Conservation (phyloP, 2,888 invertebrate genomes). For the Gastracanthus pulcherrimus region DNA sequence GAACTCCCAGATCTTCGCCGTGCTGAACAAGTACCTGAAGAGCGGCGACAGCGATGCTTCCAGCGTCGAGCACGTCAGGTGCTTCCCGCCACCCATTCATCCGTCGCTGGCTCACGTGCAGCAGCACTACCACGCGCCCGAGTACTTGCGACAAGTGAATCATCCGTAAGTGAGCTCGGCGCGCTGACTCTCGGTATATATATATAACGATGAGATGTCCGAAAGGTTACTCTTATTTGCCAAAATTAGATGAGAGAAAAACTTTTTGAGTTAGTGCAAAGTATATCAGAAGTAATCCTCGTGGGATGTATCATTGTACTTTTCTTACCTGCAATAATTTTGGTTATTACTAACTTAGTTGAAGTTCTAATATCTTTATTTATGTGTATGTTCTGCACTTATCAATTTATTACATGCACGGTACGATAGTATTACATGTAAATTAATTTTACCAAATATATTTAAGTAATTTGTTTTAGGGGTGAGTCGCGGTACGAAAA, state of each 20-base stretch:
- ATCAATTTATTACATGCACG: constrained; percentile 25
- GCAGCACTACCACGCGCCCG: constrained; percentile 80
- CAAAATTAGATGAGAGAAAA: constrained; percentile 29
- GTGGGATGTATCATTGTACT: neutral
- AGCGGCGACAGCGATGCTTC: constrained; percentile 89
- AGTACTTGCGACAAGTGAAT: constrained; percentile 77
- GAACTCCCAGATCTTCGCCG: constrained; percentile 98
- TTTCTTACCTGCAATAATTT: constrained; percentile 52
- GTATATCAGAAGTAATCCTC: constrained; percentile 16
- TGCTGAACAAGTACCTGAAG: constrained; percentile 95
- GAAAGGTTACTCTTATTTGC: constrained; percentile 27
- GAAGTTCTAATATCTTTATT: constrained; percentile 34
- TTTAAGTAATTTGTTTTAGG: constrained; percentile 21
- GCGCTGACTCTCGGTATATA: neutral
- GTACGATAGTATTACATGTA: constrained; percentile 39
- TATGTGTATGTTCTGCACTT: constrained; percentile 31
- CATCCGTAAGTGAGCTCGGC: constrained; percentile 65
- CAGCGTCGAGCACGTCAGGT: constrained; percentile 97
- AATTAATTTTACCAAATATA: constrained; percentile 41
- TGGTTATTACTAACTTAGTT: constrained; percentile 29
- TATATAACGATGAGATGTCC: too few species aligned
- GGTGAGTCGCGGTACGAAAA: neutral
- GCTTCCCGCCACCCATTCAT: constrained; percentile 96
- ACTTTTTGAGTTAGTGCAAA: constrained; percentile 37
- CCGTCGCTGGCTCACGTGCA: constrained; percentile 84